Evolutionary conservation across 2,888 invertebrate species (phyloP), one percentile per base, ranked within the genome.

Genomic region (Drosophila subsilvestris): DNA sequence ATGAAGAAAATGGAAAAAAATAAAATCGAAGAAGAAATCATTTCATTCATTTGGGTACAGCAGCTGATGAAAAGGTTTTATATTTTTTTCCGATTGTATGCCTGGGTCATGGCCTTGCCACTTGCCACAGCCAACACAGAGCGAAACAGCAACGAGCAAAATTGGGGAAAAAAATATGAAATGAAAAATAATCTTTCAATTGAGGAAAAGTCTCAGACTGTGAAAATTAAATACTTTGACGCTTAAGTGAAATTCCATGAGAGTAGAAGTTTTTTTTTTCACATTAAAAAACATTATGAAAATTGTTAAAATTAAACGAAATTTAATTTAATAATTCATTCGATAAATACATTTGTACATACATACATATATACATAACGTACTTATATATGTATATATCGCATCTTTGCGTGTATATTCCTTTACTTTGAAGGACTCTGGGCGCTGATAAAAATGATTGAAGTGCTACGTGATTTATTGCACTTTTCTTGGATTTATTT

Each of bases 401-500:
- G 51, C 61, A 17, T 17, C 51, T 48, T 43, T 25, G 43, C 44
- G 43, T 37, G 37, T n/a, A 37, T 37, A 37, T 37, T 7, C 17
- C 48, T 44, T 32, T 20, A 44, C 32, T 59, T 65, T 49, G 59
- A 51, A 51, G 66, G 70, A 65, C 62, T 85, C 71, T 51, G 17
- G 42, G 7, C 53, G 68, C 54, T 67, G 74, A 73, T 74, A 76
- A 79, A 37, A 79, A 79, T 75, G 70, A 78, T 82, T 79, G 76
- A 76, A 75, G 63, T 66, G 72, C 67, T 76, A 79, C 78, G 87
- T 89, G 88, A 87, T 89, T 87, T 87, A 87, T 86, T 89, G 80
- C 86, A 79, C 55, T 85, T 88, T 88, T 65, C 74, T 74, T 62
- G 75, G 76, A 79, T 88, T 85, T 86, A 86, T 86, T 84, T 84